A percentile compares a stretch with the other conserved stretches of the same genome.
Evolutionary conservation across 2,113 vertebrate species (phyloP).

Genomic region (Oncorhynchus gorbuscha): DNA sequence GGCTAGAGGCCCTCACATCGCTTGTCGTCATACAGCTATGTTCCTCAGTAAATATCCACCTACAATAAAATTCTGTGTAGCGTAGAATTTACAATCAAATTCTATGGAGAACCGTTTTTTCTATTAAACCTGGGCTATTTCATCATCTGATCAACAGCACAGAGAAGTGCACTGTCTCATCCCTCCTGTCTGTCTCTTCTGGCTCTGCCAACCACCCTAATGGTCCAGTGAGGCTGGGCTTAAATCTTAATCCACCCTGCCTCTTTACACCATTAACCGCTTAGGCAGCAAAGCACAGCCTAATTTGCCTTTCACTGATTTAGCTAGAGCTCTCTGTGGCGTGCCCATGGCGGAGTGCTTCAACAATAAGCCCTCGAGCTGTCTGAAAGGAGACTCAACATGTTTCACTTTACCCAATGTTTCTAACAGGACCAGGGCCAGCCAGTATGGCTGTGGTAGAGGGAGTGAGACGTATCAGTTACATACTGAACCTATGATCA

Average conservation of each 20-base stretch:
- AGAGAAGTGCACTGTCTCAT: neutral
- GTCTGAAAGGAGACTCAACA: slow-evolving; percentile 47
- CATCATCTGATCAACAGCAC: neutral
- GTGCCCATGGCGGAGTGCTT: slow-evolving; percentile 8
- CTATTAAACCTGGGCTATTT: neutral
- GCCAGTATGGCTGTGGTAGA: slow-evolving; percentile 3
- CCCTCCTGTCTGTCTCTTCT: neutral
- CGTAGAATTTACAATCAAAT: neutral
- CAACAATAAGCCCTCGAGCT: slow-evolving; percentile 12
- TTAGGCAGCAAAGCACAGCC: slow-evolving; percentile 24
- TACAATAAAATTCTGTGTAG: neutral
- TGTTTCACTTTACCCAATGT: slow-evolving; percentile 48
- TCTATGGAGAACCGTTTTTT: neutral
- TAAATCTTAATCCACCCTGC: slow-evolving; percentile 68
- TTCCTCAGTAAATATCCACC: slow-evolving; percentile 9
- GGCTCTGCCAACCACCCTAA: neutral
- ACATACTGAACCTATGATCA: slow-evolving; percentile 60
- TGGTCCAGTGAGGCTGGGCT: slow-evolving; percentile 43
- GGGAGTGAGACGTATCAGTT: slow-evolving; percentile 45
- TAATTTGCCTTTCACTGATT: slow-evolving; percentile 41
- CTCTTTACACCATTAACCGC: slow-evolving; percentile 75
- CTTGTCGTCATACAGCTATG: neutral
- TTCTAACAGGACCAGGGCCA: slow-evolving; percentile 4
- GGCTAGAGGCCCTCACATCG: slow-evolving; percentile 25
- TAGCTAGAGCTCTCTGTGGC: neutral